Conservation (phyloP, 2,888 invertebrate species). For the Atherix ibis region DNA sequence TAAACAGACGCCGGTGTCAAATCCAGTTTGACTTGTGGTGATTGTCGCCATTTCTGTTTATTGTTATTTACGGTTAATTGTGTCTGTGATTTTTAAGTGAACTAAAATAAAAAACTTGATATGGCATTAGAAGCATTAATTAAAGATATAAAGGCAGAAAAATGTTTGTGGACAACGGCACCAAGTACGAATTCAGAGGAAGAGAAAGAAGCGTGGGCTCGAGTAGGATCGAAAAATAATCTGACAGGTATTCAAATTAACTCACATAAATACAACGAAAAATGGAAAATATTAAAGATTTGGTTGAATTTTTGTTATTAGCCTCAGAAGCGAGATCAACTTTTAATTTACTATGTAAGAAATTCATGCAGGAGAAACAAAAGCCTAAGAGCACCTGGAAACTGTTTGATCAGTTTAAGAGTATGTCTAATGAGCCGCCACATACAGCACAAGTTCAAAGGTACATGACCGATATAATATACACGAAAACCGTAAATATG, state of each 20-base stretch:
- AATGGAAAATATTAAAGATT: too few relatives aligned
- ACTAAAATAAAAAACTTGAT: too few relatives aligned
- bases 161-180: constrained; percentile 21
- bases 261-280: too few relatives aligned
- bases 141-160: constrained; percentile 26
- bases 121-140: too few relatives aligned
- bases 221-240: constrained; percentile 27
- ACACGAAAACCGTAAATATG: too few relatives aligned
- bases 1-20: too few relatives aligned
- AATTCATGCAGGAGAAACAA: constrained; percentile 26
- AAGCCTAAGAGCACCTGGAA: constrained; percentile 27
- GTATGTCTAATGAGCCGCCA: constrained; percentile 5
- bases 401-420: constrained; percentile 16
- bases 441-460: neutral
- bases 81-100: too few relatives aligned
- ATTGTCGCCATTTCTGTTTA: too few relatives aligned
- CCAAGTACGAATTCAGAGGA: constrained; percentile 14
- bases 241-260: constrained; percentile 26
- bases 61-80: too few relatives aligned
- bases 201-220: constrained; percentile 27
- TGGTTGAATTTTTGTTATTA: constrained; percentile 10
- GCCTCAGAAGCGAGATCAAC: constrained; percentile 29
- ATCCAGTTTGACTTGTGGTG: too few relatives aligned
- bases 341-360: constrained; percentile 28
- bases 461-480: too few relatives aligned